These are phyloP conservation scores for Tolmerus cingulatus DNA, from an alignment of 2,888 invertebrate species.

Conservation along the genomic window DNA sequence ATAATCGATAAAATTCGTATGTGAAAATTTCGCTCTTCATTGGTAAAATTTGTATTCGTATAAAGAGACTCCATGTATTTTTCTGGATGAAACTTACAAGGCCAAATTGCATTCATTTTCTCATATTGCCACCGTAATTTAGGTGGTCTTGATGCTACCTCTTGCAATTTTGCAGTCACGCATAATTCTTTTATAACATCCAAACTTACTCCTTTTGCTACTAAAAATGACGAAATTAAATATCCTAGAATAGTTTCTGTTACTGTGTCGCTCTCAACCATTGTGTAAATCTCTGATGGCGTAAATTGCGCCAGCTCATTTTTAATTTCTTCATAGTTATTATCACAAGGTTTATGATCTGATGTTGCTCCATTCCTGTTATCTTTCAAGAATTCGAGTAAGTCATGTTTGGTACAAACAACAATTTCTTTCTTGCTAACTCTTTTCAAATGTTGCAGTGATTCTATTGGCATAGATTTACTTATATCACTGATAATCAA, in stretches of 20 bases:
- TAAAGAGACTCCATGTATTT: constrained; percentile 74
- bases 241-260: neutral
- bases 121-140: constrained; percentile 73
- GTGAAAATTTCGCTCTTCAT: constrained; percentile 67
- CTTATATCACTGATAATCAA: constrained; percentile 69
- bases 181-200: constrained; percentile 50
- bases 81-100: constrained; percentile 85
- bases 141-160: constrained; percentile 71
- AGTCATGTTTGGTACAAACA: constrained; percentile 64
- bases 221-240: constrained; percentile 5
- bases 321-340: neutral
- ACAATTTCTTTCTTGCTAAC: constrained; percentile 71
- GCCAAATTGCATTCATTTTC: constrained; percentile 73
- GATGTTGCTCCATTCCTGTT: constrained; percentile 53
- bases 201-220: neutral
- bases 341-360: neutral
- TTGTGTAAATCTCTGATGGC: neutral
- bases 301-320: neutral
- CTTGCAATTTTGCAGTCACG: constrained; percentile 64
- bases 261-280: neutral
- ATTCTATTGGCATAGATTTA: constrained; percentile 68
- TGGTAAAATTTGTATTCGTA: constrained; percentile 69
- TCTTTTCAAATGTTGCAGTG: constrained; percentile 77
- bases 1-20: constrained; percentile 68
- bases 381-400: constrained; percentile 59